Evolutionary conservation across 2,888 invertebrate species (phyloP).

Genomic region (Alcis repandata): DNA sequence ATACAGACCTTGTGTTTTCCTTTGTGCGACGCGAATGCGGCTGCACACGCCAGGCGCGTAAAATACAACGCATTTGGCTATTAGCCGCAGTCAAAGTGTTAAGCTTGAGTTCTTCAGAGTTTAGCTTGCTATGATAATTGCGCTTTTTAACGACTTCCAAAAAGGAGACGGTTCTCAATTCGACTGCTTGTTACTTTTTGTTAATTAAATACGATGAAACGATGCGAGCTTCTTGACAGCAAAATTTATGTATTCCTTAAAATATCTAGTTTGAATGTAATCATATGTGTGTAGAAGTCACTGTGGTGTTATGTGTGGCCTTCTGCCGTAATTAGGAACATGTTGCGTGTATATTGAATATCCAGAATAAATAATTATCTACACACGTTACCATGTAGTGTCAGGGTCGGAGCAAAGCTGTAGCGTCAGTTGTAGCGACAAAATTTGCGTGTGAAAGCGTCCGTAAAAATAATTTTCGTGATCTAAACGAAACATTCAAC

Average conservation of each 20-base stretch:
- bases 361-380: not conserved
- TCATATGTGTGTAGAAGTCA: not conserved
- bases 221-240: too few relatives aligned
- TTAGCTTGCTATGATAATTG: not conserved
- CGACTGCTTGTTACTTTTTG: too few relatives aligned
- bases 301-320: not conserved
- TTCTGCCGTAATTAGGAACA: not conserved
- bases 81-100: too few relatives aligned
- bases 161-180: too few relatives aligned
- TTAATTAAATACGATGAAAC: too few relatives aligned
- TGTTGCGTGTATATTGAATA: not conserved
- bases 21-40: too few relatives aligned
- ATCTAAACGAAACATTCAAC: constrained; percentile 49
- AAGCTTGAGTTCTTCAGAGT: constrained; percentile 1
- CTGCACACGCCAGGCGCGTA: too few relatives aligned
- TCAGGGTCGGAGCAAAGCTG: constrained; percentile 6
- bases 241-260: too few relatives aligned
- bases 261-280: not conserved
- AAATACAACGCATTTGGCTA: too few relatives aligned
- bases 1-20: too few relatives aligned
- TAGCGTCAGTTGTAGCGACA: constrained; percentile 1
- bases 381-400: constrained; percentile 1
- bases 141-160: too few relatives aligned
- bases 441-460: constrained; percentile 19
- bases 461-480: constrained; percentile 44